Evolutionary conservation across 2,113 vertebrate genomes (phyloP), one percentile per base, ranked within the genome.

Genomic region (Willisornis vidua): DNA sequence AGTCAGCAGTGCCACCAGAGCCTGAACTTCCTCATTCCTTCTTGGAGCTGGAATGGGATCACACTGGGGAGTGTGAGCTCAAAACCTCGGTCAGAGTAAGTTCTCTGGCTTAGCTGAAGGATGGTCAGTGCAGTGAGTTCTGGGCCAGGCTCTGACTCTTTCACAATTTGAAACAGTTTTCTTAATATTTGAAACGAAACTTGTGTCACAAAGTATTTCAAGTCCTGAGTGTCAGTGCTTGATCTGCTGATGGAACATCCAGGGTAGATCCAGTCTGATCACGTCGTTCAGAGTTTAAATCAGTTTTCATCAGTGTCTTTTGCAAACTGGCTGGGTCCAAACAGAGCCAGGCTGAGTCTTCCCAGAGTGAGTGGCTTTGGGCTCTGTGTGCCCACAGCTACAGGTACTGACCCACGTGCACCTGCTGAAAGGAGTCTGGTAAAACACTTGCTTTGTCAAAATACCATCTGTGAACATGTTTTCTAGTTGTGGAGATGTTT

Each of bases 401-500:
- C 15, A 61, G 35, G 12, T 51, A 3, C 1, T 51, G 55, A 54
- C 37, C 26, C 2, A 0, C 11, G 13, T 35, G 54, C 7, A 2
- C 19, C 85, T 93, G 72, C 37, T 86, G 62, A 35, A 65, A 8
- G 1, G 37, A 39, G 45, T 48, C 39, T 73, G 35, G 19, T 33
- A 62, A 66, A 92, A 26, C 70, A 66, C 3, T 54, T 1, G 1
- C 66, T 80, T 89, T 52, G 45, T 74, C 14, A 54, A 41, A 87
- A 37, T 48, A 15, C 6, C 19, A 12, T 31, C 17, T 86, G 19
- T 45, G 48, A 73, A 22, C 75, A 11, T 0, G 0, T 76, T 72
- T 87, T 81, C 49, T 83, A n/a, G 2, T 35, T 2, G 2, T 55
- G 9, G 6, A 9, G 12, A 24, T 70, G 45, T 39, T 85, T 45